These are phyloP conservation scores for Thamnophis elegans DNA, from an alignment of 2,797 vertebrate species.

Conservation along the genomic window DNA sequence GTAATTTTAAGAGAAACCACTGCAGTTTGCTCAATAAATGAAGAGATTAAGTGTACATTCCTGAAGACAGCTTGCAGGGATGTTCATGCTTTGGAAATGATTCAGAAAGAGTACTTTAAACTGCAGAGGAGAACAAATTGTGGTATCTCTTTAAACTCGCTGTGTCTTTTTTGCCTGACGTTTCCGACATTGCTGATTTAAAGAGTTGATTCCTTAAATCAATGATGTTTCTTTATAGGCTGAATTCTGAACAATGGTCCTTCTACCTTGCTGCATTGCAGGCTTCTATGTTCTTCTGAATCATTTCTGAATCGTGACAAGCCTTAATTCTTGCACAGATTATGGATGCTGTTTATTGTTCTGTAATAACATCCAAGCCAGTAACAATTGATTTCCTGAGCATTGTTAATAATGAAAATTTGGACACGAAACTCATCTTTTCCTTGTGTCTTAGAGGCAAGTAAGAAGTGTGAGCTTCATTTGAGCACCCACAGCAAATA, in stretches of 20 bases:
- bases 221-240: neutral
- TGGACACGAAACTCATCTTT: neutral
- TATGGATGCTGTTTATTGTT: neutral
- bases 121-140: neutral
- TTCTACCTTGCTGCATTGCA: neutral
- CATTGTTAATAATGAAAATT: neutral
- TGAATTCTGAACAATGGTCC: neutral
- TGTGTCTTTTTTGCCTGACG: neutral
- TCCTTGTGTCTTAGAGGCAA: neutral
- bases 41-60: neutral
- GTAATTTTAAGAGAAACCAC: too few species aligned
- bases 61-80: neutral
- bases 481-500: neutral
- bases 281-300: neutral
- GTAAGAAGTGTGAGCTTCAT: neutral
- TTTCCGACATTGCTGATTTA: neutral
- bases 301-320: neutral
- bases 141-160: neutral
- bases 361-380: neutral
- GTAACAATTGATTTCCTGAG: neutral
- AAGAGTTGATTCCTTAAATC: neutral
- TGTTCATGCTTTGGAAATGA: neutral
- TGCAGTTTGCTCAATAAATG: neutral
- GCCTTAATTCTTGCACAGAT: neutral
- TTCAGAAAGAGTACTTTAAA: neutral